These are phyloP conservation scores for Lacanobia oleracea DNA, from an alignment of 2,888 invertebrate genomes.

Conservation along the genomic window DNA sequence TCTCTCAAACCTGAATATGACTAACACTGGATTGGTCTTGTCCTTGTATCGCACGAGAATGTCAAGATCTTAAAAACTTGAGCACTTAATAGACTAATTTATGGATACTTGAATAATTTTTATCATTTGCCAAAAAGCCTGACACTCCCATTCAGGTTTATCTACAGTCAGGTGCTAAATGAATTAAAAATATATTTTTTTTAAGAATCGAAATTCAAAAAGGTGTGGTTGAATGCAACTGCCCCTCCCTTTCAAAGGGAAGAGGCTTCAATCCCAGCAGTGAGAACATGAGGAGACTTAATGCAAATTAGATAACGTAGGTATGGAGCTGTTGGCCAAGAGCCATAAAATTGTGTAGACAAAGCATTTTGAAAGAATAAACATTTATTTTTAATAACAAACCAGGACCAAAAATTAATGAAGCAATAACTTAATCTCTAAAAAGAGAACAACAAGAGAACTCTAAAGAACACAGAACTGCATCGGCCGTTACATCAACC, in stretches of 20 bases:
- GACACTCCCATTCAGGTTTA: constrained; percentile 6
- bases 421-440: neutral
- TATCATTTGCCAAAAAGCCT: constrained; percentile 1
- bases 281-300: neutral
- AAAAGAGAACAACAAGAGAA: constrained; percentile 3
- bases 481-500: constrained; percentile 18
- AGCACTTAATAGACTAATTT: constrained; percentile 9
- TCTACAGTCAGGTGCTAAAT: neutral
- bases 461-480: constrained; percentile 21
- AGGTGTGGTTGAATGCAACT: neutral
- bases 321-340: neutral
- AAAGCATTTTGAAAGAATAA: neutral
- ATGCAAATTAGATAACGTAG: neutral
- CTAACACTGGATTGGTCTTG: constrained; percentile 6
- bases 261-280: too few relatives aligned
- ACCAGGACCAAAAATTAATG: neutral
- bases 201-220: neutral
- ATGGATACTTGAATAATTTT: neutral
- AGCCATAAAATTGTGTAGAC: neutral
- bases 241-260: neutral
- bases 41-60: neutral
- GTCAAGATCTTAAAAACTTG: neutral
- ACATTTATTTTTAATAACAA: neutral
- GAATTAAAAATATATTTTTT: neutral
- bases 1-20: neutral